These are phyloP conservation scores for Odontothrips loti DNA, from an alignment of 2,888 invertebrate genomes.

Conservation along the genomic window DNA sequence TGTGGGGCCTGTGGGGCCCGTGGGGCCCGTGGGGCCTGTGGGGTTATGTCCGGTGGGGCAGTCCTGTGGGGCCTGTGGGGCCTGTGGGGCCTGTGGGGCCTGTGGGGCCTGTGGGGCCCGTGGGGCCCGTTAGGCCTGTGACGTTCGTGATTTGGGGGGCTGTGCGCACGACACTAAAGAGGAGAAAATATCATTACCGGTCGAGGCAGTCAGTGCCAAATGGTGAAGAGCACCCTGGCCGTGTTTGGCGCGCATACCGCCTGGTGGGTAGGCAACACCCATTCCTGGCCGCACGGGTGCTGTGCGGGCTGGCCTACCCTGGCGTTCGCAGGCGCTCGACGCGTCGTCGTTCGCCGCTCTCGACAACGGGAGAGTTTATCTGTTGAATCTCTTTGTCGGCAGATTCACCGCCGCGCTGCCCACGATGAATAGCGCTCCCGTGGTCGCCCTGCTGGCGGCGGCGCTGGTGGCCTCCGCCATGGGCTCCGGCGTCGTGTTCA, in stretches of 20 bases:
- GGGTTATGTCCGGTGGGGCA: no score
- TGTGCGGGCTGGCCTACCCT: neutral
- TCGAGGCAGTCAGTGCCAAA: no score
- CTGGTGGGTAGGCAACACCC: neutral
- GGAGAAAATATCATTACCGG: no score
- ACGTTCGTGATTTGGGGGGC: no score
- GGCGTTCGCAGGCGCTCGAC: neutral
- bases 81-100: no score
- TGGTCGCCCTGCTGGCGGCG: neutral
- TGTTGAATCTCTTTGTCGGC: neutral
- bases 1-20: no score
- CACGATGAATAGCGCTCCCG: slow-evolving; percentile 22
- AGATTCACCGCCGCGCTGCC: neutral
- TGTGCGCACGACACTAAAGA: no score
- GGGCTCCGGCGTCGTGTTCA: slow-evolving; percentile 28
- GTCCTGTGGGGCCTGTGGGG: no score
- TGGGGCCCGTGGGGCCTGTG: no score
- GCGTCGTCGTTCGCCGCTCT: neutral
- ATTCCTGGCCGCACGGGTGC: neutral
- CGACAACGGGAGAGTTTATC: neutral
- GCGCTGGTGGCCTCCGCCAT: slow-evolving; percentile 28
- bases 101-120: no score
- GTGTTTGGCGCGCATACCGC: neutral
- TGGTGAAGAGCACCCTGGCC: no score
- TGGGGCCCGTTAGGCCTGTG: no score